A percentile compares a stretch with the other conserved stretches of the same genome.
These are phyloP conservation scores for Trichoplax adhaerens DNA, from an alignment of 37 sponge, comb jelly and placozoan species.

Conservation along the genomic window DNA sequence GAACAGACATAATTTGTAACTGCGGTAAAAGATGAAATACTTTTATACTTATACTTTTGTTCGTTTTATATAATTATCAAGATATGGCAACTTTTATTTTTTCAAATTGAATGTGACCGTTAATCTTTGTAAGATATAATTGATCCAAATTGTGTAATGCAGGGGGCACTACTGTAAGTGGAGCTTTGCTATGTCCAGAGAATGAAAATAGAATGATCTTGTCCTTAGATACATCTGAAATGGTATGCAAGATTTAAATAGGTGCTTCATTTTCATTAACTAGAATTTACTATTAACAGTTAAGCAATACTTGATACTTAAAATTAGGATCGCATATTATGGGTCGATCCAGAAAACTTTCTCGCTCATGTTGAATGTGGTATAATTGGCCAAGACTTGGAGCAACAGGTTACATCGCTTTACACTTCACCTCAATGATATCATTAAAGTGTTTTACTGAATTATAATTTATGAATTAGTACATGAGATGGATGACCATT, in stretches of 20 bases:
- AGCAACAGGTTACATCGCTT: constrained; percentile 33
- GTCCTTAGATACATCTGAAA: constrained; percentile 79
- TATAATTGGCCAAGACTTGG: constrained; percentile 84
- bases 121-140: background rate
- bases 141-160: constrained; percentile 7
- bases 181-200: constrained; percentile 65
- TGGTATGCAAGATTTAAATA: constrained; percentile 20
- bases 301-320: background rate
- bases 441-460: no score
- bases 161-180: constrained; percentile 93
- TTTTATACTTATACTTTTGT: no score
- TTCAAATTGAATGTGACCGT: no score
- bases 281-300: background rate
- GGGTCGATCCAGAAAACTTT: constrained; percentile 77
- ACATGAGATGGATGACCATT: no score
- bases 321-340: constrained; percentile 47
- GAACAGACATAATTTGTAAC: background rate
- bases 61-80: no score
- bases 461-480: no score
- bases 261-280: background rate
- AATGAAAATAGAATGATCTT: constrained; percentile 60
- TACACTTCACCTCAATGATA: no score
- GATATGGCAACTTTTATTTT: no score
- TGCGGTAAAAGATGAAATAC: background rate
- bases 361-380: constrained; percentile 74